These are phyloP conservation scores for Turdus rufiventris DNA, from an alignment of 2,113 vertebrate genomes.

Conservation along the genomic window DNA sequence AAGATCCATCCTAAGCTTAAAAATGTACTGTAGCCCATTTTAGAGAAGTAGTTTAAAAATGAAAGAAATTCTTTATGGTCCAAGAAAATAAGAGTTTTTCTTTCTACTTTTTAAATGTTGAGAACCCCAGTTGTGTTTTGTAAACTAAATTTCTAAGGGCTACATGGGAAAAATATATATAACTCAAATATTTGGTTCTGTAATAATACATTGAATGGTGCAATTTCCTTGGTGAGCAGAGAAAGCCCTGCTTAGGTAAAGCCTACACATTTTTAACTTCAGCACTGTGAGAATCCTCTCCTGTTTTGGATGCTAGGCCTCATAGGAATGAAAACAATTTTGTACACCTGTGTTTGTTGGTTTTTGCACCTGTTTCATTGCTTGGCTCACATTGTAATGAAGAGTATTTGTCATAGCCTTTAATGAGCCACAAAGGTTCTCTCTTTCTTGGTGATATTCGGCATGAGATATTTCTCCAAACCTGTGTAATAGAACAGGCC, in stretches of 20 bases:
- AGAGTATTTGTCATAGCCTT: background rate
- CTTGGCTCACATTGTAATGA: background rate
- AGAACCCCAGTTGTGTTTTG: background rate
- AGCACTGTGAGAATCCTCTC: background rate
- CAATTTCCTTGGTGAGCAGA: background rate
- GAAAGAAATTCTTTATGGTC: background rate
- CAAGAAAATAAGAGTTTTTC: background rate
- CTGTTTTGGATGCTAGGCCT: background rate
- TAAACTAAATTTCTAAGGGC: background rate
- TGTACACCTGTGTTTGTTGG: background rate
- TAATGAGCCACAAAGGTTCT: background rate
- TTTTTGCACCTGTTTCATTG: background rate
- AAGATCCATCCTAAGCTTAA: background rate
- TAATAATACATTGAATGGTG: background rate
- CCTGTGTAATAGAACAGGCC: background rate
- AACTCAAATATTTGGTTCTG: background rate
- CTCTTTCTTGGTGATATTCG: background rate
- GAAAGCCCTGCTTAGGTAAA: background rate
- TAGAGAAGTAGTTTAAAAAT: background rate
- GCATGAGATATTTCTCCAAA: background rate
- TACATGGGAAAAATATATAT: background rate
- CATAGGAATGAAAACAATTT: background rate
- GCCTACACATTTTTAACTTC: background rate
- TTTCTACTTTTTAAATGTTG: background rate
- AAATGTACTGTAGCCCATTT: background rate